These are phyloP conservation scores for Ceramica pisi DNA, from an alignment of 2,888 invertebrate species.

Conservation along the genomic window DNA sequence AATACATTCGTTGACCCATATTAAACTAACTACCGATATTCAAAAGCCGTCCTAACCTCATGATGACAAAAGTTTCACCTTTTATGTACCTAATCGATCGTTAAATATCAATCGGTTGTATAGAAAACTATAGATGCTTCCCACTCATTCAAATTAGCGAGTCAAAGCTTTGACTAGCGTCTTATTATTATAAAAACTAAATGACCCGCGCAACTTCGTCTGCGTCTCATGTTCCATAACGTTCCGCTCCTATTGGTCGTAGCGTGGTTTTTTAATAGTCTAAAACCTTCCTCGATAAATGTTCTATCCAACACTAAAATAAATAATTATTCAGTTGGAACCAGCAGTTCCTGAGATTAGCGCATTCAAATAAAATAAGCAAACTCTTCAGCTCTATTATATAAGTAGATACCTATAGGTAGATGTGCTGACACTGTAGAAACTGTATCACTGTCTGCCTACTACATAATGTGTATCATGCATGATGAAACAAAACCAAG, in stretches of 20 bases:
- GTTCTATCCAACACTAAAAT: no score
- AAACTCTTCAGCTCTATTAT: no score
- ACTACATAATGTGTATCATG: conserved; percentile 4
- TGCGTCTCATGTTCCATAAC: no score
- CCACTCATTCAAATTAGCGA: background rate
- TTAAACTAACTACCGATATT: background rate
- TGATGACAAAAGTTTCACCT: background rate
- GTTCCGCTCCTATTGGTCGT: no score
- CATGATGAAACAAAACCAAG: conserved; percentile 50
- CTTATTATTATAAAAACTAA: background rate
- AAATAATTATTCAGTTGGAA: no score
- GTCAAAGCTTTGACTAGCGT: background rate
- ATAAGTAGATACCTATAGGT: no score
- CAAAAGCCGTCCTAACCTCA: background rate
- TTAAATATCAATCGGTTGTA: conserved; percentile 9
- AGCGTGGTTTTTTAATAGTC: no score
- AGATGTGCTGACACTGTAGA: conserved; percentile 13
- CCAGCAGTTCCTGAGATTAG: no score
- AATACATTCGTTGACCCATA: background rate
- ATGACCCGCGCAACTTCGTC: no score
- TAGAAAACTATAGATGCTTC: background rate
- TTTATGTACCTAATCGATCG: conserved; percentile 10
- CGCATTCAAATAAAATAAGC: no score
- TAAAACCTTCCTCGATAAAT: no score
- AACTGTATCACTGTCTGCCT: background rate